phyloP scores from a whole-genome alignment of 2,797 vertebrate species.

The Amazonetta brasiliensis region DNA sequence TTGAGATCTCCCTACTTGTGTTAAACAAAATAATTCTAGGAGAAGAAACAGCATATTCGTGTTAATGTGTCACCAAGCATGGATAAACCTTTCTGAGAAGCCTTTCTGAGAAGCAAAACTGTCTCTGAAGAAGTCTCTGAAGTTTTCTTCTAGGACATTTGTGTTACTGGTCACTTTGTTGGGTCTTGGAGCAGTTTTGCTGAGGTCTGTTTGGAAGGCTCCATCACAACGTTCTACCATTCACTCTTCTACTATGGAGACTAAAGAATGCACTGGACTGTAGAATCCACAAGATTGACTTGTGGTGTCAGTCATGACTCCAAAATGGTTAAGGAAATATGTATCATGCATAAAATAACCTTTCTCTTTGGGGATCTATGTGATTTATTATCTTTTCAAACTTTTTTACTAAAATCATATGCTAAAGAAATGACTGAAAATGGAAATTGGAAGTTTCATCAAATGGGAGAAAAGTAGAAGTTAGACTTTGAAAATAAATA shows the following conservation, averaged over 20 bases:
- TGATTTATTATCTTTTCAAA: background rate
- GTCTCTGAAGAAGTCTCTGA: background rate
- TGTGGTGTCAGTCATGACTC: background rate
- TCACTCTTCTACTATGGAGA: background rate
- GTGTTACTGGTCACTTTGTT: background rate
- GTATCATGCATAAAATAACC: background rate
- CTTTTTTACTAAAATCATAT: background rate
- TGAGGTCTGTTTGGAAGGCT: background rate
- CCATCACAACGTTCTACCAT: background rate
- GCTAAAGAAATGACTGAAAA: background rate
- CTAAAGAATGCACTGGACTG: background rate
- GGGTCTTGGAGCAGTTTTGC: background rate
- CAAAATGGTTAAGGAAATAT: background rate
- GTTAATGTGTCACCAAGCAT: fast-evolving
- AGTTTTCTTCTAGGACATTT: background rate
- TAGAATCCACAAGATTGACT: background rate
- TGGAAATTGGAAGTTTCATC: background rate
- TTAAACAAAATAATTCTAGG: background rate
- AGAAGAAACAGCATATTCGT: background rate
- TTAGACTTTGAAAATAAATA: background rate
- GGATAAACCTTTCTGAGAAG: background rate
- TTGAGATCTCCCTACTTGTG: background rate
- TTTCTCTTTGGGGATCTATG: background rate
- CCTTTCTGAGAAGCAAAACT: background rate
- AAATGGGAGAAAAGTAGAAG: background rate